phyloP scores from a whole-genome alignment of 2,113 vertebrate genomes.

The Syrrhaptes paradoxus region DNA sequence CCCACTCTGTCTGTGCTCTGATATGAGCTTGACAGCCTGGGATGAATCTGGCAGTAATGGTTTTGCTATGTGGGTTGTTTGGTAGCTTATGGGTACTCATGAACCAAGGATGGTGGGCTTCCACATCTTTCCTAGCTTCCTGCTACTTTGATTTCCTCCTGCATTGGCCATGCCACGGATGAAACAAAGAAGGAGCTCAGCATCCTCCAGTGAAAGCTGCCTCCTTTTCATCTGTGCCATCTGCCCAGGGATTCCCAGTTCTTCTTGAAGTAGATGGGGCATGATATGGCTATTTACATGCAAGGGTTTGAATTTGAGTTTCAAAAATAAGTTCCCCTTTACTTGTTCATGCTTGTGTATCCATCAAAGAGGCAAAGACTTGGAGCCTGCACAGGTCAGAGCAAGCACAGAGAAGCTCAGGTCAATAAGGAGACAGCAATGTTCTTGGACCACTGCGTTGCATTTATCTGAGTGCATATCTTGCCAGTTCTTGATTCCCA shows the following conservation, averaged over 20 bases:
- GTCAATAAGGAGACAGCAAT: background rate
- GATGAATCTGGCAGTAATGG: background rate
- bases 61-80: background rate
- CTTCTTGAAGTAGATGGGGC: background rate
- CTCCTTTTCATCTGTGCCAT: background rate
- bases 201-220: background rate
- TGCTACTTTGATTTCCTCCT: background rate
- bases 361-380: background rate
- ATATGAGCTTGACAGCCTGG: background rate
- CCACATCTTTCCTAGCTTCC: background rate
- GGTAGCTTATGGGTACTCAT: background rate
- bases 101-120: background rate
- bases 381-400: accelerated
- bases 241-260: background rate
- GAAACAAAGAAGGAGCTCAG: background rate
- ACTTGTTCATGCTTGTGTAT: background rate
- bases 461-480: background rate
- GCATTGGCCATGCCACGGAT: background rate
- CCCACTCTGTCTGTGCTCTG: background rate
- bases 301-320: background rate
- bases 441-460: background rate
- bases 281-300: background rate
- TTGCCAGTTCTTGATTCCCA: background rate
- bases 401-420: background rate
- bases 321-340: background rate